These are phyloP conservation scores for Ambastaia sidthimunki DNA, from an alignment of 2,797 vertebrate genomes.

Conservation along the genomic window DNA sequence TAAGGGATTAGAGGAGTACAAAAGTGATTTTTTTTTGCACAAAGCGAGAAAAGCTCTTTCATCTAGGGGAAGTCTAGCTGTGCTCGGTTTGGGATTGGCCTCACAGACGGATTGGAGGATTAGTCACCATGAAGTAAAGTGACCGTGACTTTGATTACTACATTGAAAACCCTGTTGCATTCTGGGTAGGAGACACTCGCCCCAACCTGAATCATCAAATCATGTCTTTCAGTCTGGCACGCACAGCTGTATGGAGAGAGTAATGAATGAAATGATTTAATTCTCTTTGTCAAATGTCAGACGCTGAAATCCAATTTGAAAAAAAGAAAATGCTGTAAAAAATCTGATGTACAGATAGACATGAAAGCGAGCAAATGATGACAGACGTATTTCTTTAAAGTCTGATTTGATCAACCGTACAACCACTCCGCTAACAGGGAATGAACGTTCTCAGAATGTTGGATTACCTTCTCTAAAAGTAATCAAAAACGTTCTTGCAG, in stretches of 20 bases:
- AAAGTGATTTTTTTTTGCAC: conserved; percentile 53
- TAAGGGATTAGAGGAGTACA: conserved; percentile 56
- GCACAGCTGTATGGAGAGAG: neutral
- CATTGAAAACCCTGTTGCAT: neutral
- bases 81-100: conserved; percentile 26
- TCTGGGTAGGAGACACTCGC: neutral
- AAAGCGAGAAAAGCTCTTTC: conserved; percentile 49
- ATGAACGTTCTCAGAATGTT: no score
- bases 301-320: neutral
- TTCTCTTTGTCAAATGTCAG: neutral
- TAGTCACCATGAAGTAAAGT: conserved; percentile 24
- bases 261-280: neutral
- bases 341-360: neutral
- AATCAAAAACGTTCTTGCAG: no score
- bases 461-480: no score
- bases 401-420: neutral
- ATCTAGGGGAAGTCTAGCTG: conserved; percentile 40
- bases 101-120: conserved; percentile 8
- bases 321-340: no score
- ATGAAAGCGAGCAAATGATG: neutral
- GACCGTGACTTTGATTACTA: neutral
- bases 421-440: neutral
- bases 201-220: conserved; percentile 1
- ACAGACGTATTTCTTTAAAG: neutral
- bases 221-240: neutral